Base-by-base conservation (phyloP, 1,140 invertebrate genomes). In the Drosophila elegans region DNA sequence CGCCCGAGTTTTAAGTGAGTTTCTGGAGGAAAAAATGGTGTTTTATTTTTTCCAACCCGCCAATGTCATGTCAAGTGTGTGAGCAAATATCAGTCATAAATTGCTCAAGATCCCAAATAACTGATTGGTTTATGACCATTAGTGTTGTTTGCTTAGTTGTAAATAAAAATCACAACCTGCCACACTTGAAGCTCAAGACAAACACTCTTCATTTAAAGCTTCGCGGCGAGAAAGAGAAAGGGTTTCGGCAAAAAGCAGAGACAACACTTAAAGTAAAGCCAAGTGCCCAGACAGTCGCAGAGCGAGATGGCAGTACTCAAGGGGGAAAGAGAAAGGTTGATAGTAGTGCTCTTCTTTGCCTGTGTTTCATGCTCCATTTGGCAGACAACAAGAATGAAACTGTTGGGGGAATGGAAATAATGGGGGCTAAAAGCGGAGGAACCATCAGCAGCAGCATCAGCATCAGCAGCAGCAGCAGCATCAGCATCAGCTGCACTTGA, bases 101-200 rank as follows among this genome's bases (percentile, higher is more conserved):
- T 66, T 66, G 46, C 61, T 75, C 64, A 54, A 79, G 80, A 78
- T 56, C 63, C 27, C 38, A 46, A 59, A 36, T 29, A 42, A 60
- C 56, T 39, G 69, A 63, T 71, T 55, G 45, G 60, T 52, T 52
- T 52, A 48, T 67, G 51, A 49, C 32, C 57, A 71, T 64, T 77
- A 63, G 42, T 48, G 44, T 68, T 62, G 59, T 71, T 59, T 86
- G 77, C 39, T 74, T 56, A 74, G 71, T 64, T 83, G 88, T 82
- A 88, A 83, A 82, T 76, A 78, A 86, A 86, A 86, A 86, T 86
- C 83, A 83, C 77, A 86, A 88, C 79, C 85, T 74, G 83, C 83
- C 83, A 83, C 79, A 79, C 83, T 88, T 86, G 63, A 86, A 86
- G 83, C 83, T 60, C 72, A 86, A 86, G 79, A 88, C 83, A 86